These are phyloP conservation scores for Carassius auratus DNA, from an alignment of 2,113 vertebrate genomes.

Conservation along the genomic window DNA sequence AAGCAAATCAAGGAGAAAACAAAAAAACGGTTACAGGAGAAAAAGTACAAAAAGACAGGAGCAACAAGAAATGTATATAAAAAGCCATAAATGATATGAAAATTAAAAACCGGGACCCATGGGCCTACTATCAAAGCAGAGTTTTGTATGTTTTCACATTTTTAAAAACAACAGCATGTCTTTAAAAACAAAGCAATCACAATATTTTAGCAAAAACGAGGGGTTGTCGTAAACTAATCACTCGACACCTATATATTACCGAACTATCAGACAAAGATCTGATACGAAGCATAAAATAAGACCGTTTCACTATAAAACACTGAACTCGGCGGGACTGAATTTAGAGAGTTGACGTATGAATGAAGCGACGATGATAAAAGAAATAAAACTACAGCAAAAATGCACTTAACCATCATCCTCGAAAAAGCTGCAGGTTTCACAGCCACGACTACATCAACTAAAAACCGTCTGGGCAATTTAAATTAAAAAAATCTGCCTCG, in stretches of 20 bases:
- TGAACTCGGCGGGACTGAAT: not conserved
- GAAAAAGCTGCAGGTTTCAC: not conserved
- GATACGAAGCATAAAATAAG: slow-evolving; percentile 1
- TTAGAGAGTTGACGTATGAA: not conserved
- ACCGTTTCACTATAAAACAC: slow-evolving; percentile 38
- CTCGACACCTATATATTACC: slow-evolving; percentile 1
- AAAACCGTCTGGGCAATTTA: not conserved
- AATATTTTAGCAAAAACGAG: slow-evolving; percentile 13
- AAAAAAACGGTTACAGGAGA: not conserved
- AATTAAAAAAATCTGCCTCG: not conserved
- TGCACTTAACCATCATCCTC: not conserved
- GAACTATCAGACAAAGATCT: slow-evolving; percentile 23
- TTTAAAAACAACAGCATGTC: slow-evolving; percentile 5
- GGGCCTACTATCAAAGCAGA: not conserved
- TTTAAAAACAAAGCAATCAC: slow-evolving; percentile 10
- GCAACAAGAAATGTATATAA: slow-evolving; percentile 10
- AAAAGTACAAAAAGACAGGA: not conserved
- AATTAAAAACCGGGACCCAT: not conserved
- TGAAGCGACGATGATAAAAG: not conserved
- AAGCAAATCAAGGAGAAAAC: not conserved
- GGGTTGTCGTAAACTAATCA: slow-evolving; percentile 5
- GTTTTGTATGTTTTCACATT: slow-evolving; percentile 22
- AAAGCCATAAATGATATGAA: not conserved
- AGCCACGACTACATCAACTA: not conserved
- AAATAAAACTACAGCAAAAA: slow-evolving; percentile 20